Conservation (phyloP, 2,888 invertebrate genomes). For the Periphyllus acericola region DNA sequence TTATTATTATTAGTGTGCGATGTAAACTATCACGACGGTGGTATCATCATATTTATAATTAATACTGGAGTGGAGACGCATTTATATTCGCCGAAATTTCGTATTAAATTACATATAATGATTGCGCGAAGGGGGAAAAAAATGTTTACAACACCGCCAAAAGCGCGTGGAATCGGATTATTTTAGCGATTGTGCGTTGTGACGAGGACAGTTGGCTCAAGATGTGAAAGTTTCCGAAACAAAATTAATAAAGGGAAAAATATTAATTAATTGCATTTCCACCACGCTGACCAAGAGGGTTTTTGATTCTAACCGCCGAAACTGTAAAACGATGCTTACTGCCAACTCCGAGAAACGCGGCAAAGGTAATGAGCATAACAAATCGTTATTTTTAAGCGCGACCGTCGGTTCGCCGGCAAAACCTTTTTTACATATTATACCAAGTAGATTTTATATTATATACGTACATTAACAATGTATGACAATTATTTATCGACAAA, state of each 20-base stretch:
- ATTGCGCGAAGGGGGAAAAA: neutral
- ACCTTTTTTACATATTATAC: neutral
- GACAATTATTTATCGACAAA: too few relatives aligned
- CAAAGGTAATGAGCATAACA: conserved; percentile 42
- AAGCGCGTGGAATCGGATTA: conserved; percentile 5
- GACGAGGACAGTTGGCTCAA: conserved; percentile 39
- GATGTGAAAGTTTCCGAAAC: conserved; percentile 54
- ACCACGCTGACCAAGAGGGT: conserved; percentile 21
- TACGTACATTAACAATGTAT: too few relatives aligned
- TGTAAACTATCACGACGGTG: too few relatives aligned
- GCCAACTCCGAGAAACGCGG: conserved; percentile 25
- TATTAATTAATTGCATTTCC: conserved; percentile 38
- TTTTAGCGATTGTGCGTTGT: conserved; percentile 23
- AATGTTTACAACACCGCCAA: neutral
- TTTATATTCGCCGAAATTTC: neutral
- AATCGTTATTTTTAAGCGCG: conserved; percentile 44
- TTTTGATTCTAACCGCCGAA: conserved; percentile 40
- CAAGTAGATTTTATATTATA: too few relatives aligned
- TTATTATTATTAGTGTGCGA: too few relatives aligned
- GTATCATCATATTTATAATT: neutral
- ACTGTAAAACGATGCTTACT: conserved; percentile 35
- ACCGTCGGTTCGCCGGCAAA: neutral
- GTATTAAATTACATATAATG: conserved; percentile 14
- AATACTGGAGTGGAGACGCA: neutral
- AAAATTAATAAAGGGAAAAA: conserved; percentile 43